These are phyloP conservation scores for Sesia bembeciformis DNA, from an alignment of 2,888 invertebrate species.

Conservation along the genomic window DNA sequence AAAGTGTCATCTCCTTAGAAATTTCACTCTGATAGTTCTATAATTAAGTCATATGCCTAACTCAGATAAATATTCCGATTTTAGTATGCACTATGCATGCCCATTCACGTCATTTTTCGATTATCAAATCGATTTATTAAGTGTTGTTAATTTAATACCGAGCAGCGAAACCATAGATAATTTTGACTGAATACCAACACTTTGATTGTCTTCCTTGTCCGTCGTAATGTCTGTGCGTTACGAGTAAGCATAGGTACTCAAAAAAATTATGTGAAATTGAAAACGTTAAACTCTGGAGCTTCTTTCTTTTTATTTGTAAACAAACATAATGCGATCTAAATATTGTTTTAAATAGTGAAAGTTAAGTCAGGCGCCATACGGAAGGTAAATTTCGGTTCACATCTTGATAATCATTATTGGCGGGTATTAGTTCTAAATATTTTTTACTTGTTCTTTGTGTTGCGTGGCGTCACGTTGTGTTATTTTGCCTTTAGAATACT, in stretches of 20 bases:
- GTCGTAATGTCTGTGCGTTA: background rate
- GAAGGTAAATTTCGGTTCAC: constrained; percentile 40
- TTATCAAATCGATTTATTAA: background rate
- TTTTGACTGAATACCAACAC: background rate
- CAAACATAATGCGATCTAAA: background rate
- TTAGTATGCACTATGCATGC: no score
- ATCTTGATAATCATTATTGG: constrained; percentile 38
- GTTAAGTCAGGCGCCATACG: constrained; percentile 27
- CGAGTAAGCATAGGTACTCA: background rate
- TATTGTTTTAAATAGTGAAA: background rate
- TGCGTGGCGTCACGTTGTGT: constrained; percentile 17
- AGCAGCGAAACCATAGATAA: no score
- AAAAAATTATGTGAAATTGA: background rate
- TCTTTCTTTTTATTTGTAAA: background rate
- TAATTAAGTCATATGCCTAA: no score
- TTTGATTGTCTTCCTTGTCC: background rate
- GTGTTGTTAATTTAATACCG: no score
- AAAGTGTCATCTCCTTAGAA: no score
- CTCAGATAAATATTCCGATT: no score
- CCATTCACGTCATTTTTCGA: background rate
- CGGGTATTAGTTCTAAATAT: constrained; percentile 27
- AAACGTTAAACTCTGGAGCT: background rate
- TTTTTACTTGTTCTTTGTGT: constrained; percentile 8
- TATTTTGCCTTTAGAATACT: constrained; percentile 33
- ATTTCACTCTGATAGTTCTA: no score